These are phyloP conservation scores for Mus minutoides DNA, from an alignment of 2,797 vertebrate species.

Conservation along the genomic window DNA sequence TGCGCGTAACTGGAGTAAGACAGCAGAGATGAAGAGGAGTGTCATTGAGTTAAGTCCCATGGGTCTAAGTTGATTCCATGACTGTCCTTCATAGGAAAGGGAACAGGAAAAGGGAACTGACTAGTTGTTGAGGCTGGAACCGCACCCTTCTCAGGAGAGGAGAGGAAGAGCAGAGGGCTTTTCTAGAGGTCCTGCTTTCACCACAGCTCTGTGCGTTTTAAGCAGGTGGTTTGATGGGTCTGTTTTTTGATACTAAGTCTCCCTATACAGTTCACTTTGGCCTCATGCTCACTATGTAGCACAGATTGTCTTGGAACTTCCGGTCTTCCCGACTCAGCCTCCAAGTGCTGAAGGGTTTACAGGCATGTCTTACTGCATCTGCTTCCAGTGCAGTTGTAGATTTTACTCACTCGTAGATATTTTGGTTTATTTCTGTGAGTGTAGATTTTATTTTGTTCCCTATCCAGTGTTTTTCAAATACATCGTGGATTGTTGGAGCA, in stretches of 20 bases:
- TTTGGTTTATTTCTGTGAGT: conserved; percentile 17
- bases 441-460: neutral
- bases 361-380: neutral
- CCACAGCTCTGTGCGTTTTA: neutral
- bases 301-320: neutral
- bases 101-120: neutral
- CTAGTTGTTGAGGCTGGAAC: neutral
- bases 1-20: neutral
- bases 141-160: neutral
- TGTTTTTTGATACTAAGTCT: neutral
- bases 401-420: neutral
- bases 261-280: neutral
- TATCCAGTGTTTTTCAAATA: neutral
- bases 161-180: neutral
- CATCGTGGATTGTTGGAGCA: neutral
- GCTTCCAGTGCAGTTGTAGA: neutral
- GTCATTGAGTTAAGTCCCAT: fast-evolving
- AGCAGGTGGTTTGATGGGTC: neutral
- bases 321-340: neutral
- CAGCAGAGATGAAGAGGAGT: neutral
- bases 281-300: neutral
- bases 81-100: neutral
- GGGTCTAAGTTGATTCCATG: neutral
- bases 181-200: neutral
- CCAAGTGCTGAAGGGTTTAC: neutral